Conservation (phyloP, 2,888 invertebrate genomes). For the Pristionchus fissidentatus region DNA sequence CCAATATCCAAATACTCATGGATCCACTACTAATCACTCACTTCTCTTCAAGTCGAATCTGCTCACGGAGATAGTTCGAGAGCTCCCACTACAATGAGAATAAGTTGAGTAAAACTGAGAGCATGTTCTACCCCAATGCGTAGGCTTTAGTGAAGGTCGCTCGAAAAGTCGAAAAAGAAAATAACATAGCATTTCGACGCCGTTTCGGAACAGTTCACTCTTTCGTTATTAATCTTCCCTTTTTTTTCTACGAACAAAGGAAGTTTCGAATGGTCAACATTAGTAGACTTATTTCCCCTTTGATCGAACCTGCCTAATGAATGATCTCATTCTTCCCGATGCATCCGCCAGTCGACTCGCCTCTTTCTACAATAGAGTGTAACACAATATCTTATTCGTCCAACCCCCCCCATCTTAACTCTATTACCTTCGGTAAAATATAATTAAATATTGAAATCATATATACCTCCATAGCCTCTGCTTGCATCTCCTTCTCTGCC, state of each 20-base stretch:
- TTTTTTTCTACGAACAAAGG: background rate
- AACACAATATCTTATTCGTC: background rate
- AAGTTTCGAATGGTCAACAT: too few relatives aligned
- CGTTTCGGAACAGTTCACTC: too few relatives aligned
- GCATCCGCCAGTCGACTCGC: background rate
- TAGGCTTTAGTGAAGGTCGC: too few relatives aligned
- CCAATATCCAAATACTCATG: background rate
- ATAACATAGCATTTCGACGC: too few relatives aligned
- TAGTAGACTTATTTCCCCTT: background rate
- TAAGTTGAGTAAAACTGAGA: background rate
- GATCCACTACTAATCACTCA: background rate
- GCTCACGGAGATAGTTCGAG: constrained; percentile 1
- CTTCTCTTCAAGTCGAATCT: background rate
- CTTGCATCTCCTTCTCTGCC: background rate
- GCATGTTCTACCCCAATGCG: too few relatives aligned
- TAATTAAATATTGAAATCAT: background rate
- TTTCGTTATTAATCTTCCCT: too few relatives aligned
- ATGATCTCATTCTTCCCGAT: constrained; percentile 12
- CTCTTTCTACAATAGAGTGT: background rate
- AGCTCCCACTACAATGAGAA: background rate
- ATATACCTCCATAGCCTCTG: background rate
- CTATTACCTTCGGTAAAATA: background rate
- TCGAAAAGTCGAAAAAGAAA: too few relatives aligned
- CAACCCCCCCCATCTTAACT: too few relatives aligned
- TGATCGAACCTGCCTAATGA: constrained; percentile 21